Conservation (phyloP, 1,140 invertebrate genomes). For the Drosophila pectinifera region DNA sequence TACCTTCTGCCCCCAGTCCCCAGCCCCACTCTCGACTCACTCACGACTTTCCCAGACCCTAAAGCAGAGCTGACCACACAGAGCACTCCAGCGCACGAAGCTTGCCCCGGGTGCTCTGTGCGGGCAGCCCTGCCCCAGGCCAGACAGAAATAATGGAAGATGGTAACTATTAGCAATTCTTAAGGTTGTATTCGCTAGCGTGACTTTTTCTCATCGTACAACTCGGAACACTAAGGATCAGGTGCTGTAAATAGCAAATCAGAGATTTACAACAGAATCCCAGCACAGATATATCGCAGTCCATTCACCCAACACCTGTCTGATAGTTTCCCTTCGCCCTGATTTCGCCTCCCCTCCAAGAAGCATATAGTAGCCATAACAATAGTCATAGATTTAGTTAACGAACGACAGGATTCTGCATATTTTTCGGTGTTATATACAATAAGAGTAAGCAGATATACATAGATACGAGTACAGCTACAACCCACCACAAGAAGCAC, state of each 20-base stretch:
- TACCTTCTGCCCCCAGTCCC: constrained; percentile 23
- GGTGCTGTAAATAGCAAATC: constrained; percentile 44
- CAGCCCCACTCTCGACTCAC: not conserved
- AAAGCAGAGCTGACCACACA: not conserved
- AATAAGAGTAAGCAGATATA: constrained; percentile 47
- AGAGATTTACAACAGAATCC: constrained; percentile 23
- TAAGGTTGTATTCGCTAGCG: constrained; percentile 77
- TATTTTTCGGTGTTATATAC: constrained; percentile 61
- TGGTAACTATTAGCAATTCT: constrained; percentile 81
- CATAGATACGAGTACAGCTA: constrained; percentile 40
- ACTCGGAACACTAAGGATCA: constrained; percentile 20
- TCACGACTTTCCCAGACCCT: not conserved
- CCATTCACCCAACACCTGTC: constrained; percentile 7
- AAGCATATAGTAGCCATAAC: constrained; percentile 40
- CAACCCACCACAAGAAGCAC: constrained; percentile 68
- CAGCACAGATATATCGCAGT: constrained; percentile 4
- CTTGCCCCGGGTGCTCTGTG: not conserved
- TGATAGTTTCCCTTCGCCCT: constrained; percentile 13
- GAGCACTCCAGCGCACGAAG: not conserved
- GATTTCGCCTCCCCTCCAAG: constrained; percentile 10
- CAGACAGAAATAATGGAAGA: constrained; percentile 25
- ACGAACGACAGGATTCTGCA: constrained; percentile 43
- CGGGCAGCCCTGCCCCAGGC: not conserved
- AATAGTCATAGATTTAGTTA: constrained; percentile 56
- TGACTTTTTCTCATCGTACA: constrained; percentile 35